A percentile compares a stretch with the other conserved stretches of the same genome.
Evolutionary conservation across 2,797 vertebrate genomes (phyloP).

Genomic region (Sorex maritimensis): DNA sequence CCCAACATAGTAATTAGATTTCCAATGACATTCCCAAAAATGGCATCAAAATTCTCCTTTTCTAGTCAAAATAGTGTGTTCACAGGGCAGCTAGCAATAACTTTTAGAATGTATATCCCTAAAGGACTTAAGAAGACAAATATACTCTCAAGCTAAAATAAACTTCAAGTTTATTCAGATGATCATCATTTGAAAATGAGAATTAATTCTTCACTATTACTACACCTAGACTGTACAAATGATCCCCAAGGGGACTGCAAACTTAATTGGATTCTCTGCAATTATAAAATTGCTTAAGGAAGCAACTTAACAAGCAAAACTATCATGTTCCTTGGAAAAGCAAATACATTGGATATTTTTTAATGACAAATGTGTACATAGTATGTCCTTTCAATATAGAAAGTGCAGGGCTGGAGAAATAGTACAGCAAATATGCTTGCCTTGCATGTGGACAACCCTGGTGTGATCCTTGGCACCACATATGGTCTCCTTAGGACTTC

Average conservation of each 20-base stretch:
- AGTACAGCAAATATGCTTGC: too few species aligned
- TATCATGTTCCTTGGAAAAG: slow-evolving; percentile 8
- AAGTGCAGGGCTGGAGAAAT: background rate
- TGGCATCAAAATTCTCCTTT: background rate
- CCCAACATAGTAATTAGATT: background rate
- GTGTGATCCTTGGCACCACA: too few species aligned
- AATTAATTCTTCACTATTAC: slow-evolving; percentile 41
- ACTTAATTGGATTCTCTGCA: slow-evolving; percentile 59
- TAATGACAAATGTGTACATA: background rate
- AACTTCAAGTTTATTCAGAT: slow-evolving; percentile 42
- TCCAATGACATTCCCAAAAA: background rate
- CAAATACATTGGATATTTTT: slow-evolving; percentile 44
- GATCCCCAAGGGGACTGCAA: slow-evolving; percentile 18
- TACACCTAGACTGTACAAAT: background rate
- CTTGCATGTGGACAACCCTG: too few species aligned
- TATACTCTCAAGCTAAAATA: background rate
- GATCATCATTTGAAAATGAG: slow-evolving; percentile 34
- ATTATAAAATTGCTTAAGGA: slow-evolving; percentile 61
- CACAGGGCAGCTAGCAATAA: background rate
- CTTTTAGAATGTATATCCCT: background rate
- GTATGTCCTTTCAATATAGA: background rate
- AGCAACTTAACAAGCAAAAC: slow-evolving; percentile 38
- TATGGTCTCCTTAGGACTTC: too few species aligned
- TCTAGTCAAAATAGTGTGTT: background rate
- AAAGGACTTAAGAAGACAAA: background rate